Evolutionary conservation across 2,797 vertebrate genomes (phyloP).

Genomic region (Hydrolagus colliei): DNA sequence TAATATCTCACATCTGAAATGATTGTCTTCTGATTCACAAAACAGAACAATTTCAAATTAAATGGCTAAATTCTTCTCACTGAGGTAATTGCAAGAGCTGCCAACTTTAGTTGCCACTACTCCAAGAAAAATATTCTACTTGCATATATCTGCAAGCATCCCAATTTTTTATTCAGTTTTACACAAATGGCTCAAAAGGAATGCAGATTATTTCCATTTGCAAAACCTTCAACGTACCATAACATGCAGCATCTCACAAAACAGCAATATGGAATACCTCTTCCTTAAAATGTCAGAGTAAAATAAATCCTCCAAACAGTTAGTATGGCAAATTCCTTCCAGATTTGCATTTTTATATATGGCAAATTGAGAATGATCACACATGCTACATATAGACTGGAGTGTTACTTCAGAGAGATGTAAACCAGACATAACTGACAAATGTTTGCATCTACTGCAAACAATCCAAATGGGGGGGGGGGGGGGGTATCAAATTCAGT

Average conservation of each 20-base stretch:
- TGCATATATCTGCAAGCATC: not conserved
- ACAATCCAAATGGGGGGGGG: not conserved
- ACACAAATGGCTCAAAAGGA: not conserved
- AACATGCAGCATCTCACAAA: constrained; percentile 21
- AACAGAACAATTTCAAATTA: constrained; percentile 21
- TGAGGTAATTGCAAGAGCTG: constrained; percentile 17
- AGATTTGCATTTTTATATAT: not conserved
- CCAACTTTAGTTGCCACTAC: constrained; percentile 2
- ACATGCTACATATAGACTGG: not conserved
- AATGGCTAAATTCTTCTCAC: constrained; percentile 17
- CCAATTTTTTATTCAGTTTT: not conserved
- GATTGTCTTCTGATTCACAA: constrained; percentile 28
- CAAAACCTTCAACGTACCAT: not conserved
- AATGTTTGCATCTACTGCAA: constrained; percentile 11
- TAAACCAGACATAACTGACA: not conserved
- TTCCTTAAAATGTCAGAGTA: not conserved
- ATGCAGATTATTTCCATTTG: not conserved
- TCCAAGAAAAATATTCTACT: not conserved
- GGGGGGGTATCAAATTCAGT: not conserved
- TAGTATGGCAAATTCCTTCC: not conserved
- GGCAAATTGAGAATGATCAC: not conserved
- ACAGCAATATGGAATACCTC: not conserved
- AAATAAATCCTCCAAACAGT: not conserved
- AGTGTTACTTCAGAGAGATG: not conserved
- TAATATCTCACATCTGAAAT: constrained; percentile 13